Evolutionary conservation across 2,113 vertebrate species (phyloP).

Genomic region (Plecotus auritus): DNA sequence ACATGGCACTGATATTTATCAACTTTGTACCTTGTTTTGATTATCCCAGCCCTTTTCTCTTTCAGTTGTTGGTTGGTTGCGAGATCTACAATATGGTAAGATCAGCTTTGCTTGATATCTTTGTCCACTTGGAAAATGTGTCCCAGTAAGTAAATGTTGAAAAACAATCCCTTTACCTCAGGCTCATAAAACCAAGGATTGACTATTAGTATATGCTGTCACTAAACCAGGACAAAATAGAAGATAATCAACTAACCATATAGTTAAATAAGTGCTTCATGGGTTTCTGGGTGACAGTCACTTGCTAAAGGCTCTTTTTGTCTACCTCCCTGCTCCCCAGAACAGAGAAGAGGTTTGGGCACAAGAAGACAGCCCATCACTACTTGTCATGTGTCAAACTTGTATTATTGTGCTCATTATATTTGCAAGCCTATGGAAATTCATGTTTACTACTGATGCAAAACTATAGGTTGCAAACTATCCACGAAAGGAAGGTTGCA

Average conservation of each 20-base stretch:
- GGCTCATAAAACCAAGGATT: neutral
- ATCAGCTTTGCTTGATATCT: neutral
- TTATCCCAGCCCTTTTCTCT: neutral
- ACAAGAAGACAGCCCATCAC: neutral
- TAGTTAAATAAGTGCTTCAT: neutral
- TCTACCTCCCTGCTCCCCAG: accelerated
- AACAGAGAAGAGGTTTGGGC: neutral
- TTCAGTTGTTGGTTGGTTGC: too few species aligned
- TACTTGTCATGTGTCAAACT: neutral
- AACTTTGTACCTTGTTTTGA: neutral
- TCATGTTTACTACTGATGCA: neutral
- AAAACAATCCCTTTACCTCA: neutral
- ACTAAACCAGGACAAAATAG: neutral
- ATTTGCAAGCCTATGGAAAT: neutral
- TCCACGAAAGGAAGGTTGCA: neutral
- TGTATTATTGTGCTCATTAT: neutral
- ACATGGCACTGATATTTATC: neutral
- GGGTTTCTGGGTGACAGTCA: neutral
- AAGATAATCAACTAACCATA: neutral
- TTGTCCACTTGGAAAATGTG: neutral
- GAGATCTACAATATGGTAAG: neutral
- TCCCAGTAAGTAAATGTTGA: neutral
- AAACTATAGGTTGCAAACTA: neutral
- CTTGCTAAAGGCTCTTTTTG: neutral
- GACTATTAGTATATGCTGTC: neutral